phyloP scores from a whole-genome alignment of 2,113 vertebrate genomes.

The Chaenogobius annularis region DNA sequence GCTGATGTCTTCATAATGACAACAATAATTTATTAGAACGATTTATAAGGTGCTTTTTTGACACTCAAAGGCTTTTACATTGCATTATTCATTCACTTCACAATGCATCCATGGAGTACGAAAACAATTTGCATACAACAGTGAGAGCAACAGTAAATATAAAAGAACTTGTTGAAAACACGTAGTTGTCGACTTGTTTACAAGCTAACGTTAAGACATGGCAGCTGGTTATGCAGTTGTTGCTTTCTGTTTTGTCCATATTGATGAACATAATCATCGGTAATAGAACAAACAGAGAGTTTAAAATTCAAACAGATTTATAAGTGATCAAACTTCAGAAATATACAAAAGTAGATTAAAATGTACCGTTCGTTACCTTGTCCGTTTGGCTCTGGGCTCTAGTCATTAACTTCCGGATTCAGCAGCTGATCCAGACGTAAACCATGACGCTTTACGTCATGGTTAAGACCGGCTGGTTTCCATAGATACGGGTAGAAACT shows the following conservation, averaged over 20 bases:
- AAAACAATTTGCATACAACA: too few species aligned
- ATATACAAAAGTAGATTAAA: neutral
- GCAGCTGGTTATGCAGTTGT: neutral
- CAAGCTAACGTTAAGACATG: neutral
- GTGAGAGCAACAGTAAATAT: neutral
- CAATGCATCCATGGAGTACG: too few species aligned
- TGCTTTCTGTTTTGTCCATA: neutral
- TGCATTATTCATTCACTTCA: too few species aligned
- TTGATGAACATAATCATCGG: neutral
- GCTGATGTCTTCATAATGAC: too few species aligned
- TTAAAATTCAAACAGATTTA: neutral
- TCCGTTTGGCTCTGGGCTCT: neutral
- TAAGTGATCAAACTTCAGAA: neutral
- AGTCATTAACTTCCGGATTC: conserved; percentile 64
- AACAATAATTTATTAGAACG: too few species aligned
- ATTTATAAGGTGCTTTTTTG: too few species aligned
- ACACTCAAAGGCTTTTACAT: too few species aligned
- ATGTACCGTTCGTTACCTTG: conserved; percentile 4
- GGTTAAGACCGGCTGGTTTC: too few species aligned
- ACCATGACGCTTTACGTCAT: neutral
- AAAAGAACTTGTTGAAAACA: too few species aligned
- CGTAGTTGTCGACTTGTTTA: neutral
- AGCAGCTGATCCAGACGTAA: conserved; percentile 43
- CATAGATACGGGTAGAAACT: too few species aligned
- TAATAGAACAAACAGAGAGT: neutral